Conservation (phyloP, 2,797 vertebrate species). For the Bryconaethiops microstoma region DNA sequence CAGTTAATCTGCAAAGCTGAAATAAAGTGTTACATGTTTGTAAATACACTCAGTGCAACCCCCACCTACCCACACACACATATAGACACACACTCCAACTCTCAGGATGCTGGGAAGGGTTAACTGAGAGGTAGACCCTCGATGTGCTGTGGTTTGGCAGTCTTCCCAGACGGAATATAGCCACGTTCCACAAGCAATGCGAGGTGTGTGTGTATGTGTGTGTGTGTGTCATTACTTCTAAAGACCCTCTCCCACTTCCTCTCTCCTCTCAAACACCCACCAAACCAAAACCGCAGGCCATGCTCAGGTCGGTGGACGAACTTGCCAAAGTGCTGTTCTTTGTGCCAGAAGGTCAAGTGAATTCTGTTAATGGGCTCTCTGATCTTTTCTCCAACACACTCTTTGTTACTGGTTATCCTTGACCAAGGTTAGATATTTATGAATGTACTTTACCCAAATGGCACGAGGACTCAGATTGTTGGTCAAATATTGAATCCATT, state of each 20-base stretch:
- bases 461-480: background rate
- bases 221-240: constrained; percentile 17
- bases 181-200: constrained; percentile 38
- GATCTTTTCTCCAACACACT: background rate
- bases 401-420: background rate
- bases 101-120: constrained; percentile 29
- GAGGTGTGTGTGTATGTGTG: constrained; percentile 17
- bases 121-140: constrained; percentile 22
- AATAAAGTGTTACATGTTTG: constrained; percentile 5
- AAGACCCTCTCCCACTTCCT: constrained; percentile 20
- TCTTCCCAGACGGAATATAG: constrained; percentile 30
- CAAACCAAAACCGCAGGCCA: constrained; percentile 29
- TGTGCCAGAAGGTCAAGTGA: background rate
- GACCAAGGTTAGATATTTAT: background rate
- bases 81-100: background rate
- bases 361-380: background rate
- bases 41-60: constrained; percentile 25
- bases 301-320: constrained; percentile 14
- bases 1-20: background rate
- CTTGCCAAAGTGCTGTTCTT: background rate
- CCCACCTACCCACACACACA: background rate
- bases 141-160: constrained; percentile 38
- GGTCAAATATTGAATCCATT: too few relatives aligned
- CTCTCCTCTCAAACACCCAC: constrained; percentile 18
- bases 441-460: background rate